These are phyloP conservation scores for Tupaia tana DNA, from an alignment of 2,113 vertebrate genomes.

Conservation along the genomic window DNA sequence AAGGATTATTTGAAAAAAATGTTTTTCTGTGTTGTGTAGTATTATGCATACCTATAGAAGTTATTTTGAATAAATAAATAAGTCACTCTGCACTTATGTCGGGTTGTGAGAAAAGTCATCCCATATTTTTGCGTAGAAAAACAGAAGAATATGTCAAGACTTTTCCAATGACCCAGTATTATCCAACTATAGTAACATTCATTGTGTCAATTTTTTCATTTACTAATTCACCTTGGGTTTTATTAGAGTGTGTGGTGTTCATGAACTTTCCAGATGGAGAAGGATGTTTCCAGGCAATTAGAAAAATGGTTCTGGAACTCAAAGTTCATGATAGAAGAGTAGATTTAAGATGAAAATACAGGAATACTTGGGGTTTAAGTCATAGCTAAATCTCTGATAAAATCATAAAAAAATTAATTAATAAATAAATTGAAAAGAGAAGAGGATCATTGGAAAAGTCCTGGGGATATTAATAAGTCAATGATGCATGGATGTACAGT, in stretches of 20 bases:
- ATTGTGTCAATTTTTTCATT: not conserved
- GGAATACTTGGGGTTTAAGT: not conserved
- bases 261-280: not conserved
- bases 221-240: not conserved
- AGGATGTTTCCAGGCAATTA: not conserved
- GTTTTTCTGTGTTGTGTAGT: not conserved
- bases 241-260: not conserved
- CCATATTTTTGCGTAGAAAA: too few relatives aligned
- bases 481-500: not conserved
- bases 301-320: not conserved
- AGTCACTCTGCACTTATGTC: not conserved
- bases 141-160: too few relatives aligned
- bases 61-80: not conserved
- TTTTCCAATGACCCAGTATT: not conserved
- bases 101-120: too few relatives aligned
- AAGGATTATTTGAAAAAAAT: not conserved
- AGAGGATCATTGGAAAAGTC: not conserved
- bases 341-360: not conserved
- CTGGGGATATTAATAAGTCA: not conserved
- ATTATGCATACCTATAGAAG: not conserved
- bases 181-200: not conserved
- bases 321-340: not conserved
- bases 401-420: not conserved
- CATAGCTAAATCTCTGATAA: constrained; percentile 18
- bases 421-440: not conserved